A percentile compares a stretch with the other conserved stretches of the same genome.
Evolutionary conservation across 2,113 vertebrate species (phyloP).

Genomic region (Crotophaga sulcirostris): DNA sequence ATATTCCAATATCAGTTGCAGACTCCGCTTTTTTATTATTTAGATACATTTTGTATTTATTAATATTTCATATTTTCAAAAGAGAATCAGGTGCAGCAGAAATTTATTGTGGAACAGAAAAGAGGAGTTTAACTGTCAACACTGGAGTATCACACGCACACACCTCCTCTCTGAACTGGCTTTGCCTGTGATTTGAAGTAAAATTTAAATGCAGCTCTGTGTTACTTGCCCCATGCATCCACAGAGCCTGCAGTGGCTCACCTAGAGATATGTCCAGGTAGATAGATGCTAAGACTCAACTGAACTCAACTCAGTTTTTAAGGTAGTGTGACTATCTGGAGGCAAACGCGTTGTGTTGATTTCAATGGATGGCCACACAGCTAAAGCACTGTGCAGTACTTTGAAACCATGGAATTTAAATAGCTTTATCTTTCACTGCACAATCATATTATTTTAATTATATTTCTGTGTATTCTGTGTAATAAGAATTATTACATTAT

Average conservation of each 20-base stretch:
- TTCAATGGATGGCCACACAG: neutral
- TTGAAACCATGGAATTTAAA: neutral
- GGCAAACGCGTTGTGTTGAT: neutral
- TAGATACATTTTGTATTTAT: neutral
- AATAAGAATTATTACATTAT: conserved; percentile 35
- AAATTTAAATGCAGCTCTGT: neutral
- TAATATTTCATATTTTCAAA: neutral
- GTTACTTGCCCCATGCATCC: fast-evolving
- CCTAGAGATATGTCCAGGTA: neutral
- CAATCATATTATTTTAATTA: conserved; percentile 34
- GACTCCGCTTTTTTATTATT: neutral
- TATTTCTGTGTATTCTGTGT: neutral
- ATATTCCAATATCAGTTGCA: neutral
- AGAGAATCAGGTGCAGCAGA: neutral
- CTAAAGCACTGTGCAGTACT: neutral
- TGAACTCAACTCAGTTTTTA: neutral
- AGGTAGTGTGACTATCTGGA: neutral
- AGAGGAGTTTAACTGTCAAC: neutral
- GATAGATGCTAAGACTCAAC: neutral
- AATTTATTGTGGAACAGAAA: neutral
- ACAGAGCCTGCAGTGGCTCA: neutral
- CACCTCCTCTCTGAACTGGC: fast-evolving
- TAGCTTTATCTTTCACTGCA: conserved; percentile 38
- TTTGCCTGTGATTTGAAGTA: neutral
- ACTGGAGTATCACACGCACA: too few species aligned